These are phyloP conservation scores for Rhineura floridana DNA, from an alignment of 2,113 vertebrate species.

Conservation along the genomic window DNA sequence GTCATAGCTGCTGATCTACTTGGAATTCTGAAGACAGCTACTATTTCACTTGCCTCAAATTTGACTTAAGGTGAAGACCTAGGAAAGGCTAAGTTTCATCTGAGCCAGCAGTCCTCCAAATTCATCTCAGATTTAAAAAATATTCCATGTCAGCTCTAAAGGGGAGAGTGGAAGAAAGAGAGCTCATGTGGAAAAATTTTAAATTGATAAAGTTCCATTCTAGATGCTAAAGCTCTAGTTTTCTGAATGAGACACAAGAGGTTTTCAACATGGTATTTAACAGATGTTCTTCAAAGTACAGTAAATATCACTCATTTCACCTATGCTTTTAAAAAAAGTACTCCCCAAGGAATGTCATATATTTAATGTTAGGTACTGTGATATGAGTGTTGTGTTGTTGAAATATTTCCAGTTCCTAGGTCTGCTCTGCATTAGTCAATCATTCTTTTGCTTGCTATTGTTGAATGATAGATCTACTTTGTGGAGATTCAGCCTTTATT, in stretches of 20 bases:
- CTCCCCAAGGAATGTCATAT: neutral
- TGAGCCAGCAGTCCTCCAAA: neutral
- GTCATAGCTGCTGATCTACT: neutral
- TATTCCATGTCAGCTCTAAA: neutral
- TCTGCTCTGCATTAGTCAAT: slow-evolving; percentile 21
- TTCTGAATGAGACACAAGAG: neutral
- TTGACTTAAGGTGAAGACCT: neutral
- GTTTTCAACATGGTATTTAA: neutral
- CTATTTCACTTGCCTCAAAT: neutral
- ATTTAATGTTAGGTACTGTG: slow-evolving; percentile 11
- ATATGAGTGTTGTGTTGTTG: slow-evolving; percentile 5
- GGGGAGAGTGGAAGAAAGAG: neutral
- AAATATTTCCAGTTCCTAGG: slow-evolving; percentile 14
- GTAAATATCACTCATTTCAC: slow-evolving; percentile 12
- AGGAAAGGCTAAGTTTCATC: neutral
- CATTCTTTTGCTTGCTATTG: neutral
- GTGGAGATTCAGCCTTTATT: slow-evolving; percentile 57
- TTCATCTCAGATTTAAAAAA: neutral
- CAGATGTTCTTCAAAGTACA: neutral
- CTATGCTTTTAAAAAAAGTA: neutral
- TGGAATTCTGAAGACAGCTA: neutral
- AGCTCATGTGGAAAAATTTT: neutral
- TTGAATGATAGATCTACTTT: slow-evolving; percentile 41
- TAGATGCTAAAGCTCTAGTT: neutral
- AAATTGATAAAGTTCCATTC: neutral